Conservation (phyloP, 2,113 vertebrate species). For the Blennius ocellaris region DNA sequence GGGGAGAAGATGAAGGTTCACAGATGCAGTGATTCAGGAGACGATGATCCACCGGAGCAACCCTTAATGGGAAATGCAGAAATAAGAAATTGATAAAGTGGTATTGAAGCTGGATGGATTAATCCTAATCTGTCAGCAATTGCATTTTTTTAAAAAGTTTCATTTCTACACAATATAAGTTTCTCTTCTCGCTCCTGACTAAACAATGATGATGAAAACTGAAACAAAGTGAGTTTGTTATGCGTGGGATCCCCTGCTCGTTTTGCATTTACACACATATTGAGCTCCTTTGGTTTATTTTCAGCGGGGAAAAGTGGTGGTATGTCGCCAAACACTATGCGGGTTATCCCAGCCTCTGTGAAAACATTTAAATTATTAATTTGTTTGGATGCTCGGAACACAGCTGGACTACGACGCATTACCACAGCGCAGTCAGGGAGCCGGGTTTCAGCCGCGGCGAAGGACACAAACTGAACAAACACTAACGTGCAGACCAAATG, state of each 20-base stretch:
- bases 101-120: too few species aligned
- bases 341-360: conserved; percentile 58
- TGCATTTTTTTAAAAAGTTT: too few species aligned
- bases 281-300: conserved; percentile 48
- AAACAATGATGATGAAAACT: conserved; percentile 23
- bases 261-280: conserved; percentile 50
- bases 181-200: conserved; percentile 1
- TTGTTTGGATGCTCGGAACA: conserved; percentile 71
- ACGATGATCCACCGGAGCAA: too few species aligned
- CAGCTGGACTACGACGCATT: conserved; percentile 61
- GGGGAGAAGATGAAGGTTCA: too few species aligned
- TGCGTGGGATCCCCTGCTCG: conserved; percentile 36
- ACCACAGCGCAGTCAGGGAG: conserved; percentile 46
- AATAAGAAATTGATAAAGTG: too few species aligned
- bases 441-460: conserved; percentile 28
- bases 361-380: conserved; percentile 79
- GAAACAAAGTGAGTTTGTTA: conserved; percentile 26
- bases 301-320: conserved; percentile 25
- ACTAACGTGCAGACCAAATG: conserved; percentile 15
- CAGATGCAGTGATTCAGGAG: too few species aligned
- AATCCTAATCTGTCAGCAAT: too few species aligned
- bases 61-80: too few species aligned
- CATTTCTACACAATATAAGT: too few species aligned
- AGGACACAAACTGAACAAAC: conserved; percentile 32
- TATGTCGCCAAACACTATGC: conserved; percentile 35